A percentile compares a stretch with the other conserved stretches of the same genome.
Evolutionary conservation across 1,140 invertebrate species (phyloP).

Genomic region (Pygmarrhopalites habei): DNA sequence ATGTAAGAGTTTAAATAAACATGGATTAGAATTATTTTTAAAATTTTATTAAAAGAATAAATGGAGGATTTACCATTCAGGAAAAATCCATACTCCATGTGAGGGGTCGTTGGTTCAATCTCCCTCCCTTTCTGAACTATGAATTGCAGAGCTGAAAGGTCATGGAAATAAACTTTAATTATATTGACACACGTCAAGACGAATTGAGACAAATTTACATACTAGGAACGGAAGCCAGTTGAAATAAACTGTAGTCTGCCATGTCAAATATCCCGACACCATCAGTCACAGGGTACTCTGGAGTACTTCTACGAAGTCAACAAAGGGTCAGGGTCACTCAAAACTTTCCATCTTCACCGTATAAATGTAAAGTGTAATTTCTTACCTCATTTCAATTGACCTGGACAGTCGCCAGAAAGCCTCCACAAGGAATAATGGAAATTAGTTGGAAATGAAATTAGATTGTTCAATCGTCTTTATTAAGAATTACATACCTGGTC

Average conservation of each 20-base stretch:
- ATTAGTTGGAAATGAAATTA: too few relatives aligned
- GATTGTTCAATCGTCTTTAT: too few relatives aligned
- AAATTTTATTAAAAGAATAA: neutral
- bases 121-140: constrained; percentile 1
- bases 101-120: constrained; percentile 10
- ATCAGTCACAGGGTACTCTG: constrained; percentile 12
- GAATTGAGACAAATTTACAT: too few relatives aligned
- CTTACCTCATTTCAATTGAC: constrained; percentile 1
- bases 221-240: constrained; percentile 11
- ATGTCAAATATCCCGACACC: constrained; percentile 5
- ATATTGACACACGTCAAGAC: too few relatives aligned
- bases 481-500: too few relatives aligned
- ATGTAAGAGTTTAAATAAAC: neutral
- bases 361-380: too few relatives aligned
- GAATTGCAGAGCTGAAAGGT: constrained; percentile 4
- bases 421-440: too few relatives aligned
- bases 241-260: constrained; percentile 1
- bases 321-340: too few relatives aligned
- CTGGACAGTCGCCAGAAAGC: neutral
- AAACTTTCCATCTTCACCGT: too few relatives aligned
- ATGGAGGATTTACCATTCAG: constrained; percentile 2
- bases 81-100: constrained; percentile 10
- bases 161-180: too few relatives aligned
- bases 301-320: constrained; percentile 4
- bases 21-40: neutral